Conservation (phyloP, 53 echinoderm and acorn worm genomes). For the Apostichopus leukothele region DNA sequence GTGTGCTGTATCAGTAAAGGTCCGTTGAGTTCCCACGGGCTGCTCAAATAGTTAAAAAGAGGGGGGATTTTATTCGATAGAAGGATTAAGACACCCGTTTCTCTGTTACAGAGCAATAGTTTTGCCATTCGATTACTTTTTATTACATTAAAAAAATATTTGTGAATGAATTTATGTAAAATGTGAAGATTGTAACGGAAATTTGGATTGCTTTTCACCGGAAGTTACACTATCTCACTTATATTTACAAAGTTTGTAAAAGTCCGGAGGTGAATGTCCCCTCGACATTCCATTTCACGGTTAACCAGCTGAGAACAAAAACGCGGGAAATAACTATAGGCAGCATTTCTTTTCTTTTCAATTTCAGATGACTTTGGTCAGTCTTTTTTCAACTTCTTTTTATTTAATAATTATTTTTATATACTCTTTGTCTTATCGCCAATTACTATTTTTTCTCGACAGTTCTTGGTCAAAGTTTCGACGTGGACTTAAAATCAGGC, state of each 20-base stretch:
- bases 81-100: no score
- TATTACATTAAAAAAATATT: no score
- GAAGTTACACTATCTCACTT: neutral
- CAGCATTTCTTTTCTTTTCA: neutral
- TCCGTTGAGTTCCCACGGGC: constrained; percentile 26
- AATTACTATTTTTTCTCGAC: no score
- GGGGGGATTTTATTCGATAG: neutral
- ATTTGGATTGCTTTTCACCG: neutral
- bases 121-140: no score
- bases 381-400: no score
- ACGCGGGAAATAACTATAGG: constrained; percentile 52
- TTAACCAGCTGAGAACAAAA: constrained; percentile 65
- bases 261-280: constrained; percentile 39
- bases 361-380: neutral
- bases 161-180: no score
- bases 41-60: constrained; percentile 8
- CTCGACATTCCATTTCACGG: constrained; percentile 64
- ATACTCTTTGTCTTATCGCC: no score
- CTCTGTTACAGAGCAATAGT: no score
- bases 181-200: no score
- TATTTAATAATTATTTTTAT: no score
- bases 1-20: neutral
- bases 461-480: no score
- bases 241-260: constrained; percentile 27
- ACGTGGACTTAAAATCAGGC: no score